phyloP scores from a whole-genome alignment of 2,797 vertebrate species.

The Phoeniculus purpureus region DNA sequence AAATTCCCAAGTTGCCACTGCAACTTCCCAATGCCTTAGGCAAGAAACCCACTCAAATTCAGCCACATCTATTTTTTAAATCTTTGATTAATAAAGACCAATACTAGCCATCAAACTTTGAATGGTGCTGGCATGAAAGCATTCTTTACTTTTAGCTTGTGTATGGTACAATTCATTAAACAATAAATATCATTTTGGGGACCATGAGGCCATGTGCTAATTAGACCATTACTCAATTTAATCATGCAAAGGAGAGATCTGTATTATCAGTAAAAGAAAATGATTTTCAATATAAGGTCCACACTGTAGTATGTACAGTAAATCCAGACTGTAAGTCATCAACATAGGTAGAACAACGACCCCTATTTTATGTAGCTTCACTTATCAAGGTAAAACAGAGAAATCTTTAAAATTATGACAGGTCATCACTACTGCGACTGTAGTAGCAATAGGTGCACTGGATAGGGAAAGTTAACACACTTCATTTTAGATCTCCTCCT shows the following conservation, averaged over 20 bases:
- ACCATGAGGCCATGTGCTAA: not conserved
- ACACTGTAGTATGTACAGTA: not conserved
- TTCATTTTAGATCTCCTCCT: not conserved
- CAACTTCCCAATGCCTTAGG: no score
- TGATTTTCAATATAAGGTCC: not conserved
- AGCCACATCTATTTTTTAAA: not conserved
- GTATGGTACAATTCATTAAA: not conserved
- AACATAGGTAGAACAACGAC: not conserved
- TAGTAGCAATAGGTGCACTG: not conserved
- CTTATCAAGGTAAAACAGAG: not conserved
- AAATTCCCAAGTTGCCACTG: no score
- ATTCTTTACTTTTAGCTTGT: not conserved
- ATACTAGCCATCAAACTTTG: not conserved
- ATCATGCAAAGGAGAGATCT: not conserved
- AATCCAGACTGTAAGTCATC: not conserved
- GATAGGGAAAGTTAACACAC: not conserved
- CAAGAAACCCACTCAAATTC: no score
- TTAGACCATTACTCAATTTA: not conserved
- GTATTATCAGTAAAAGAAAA: not conserved
- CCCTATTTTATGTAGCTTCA: not conserved
- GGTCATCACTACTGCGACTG: not conserved
- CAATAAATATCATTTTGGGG: not conserved
- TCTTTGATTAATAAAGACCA: not conserved
- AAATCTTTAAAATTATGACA: not conserved
- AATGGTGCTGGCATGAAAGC: not conserved